Conservation (phyloP, 2,797 vertebrate genomes). For the Phylloscopus collybita region DNA sequence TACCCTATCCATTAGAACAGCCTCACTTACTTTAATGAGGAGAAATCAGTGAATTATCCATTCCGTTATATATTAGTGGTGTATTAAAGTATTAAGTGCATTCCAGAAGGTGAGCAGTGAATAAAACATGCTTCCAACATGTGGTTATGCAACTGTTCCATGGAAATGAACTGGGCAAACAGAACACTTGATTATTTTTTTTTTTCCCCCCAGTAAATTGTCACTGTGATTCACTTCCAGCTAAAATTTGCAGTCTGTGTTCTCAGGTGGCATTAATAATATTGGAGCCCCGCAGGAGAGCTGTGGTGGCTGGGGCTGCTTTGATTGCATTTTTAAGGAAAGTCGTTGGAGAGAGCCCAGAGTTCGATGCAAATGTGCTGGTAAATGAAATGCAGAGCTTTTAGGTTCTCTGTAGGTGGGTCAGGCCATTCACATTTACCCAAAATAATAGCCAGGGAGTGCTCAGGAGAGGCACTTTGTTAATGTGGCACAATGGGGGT, state of each 20-base stretch:
- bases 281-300: constrained; percentile 39
- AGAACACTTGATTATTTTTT: constrained; percentile 55
- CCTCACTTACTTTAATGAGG: background rate
- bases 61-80: constrained; percentile 1
- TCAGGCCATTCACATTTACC: background rate
- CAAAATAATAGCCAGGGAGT: background rate
- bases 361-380: constrained; percentile 24
- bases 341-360: background rate
- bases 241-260: constrained; percentile 58
- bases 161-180: constrained; percentile 59
- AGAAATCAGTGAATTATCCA: background rate
- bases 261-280: constrained; percentile 65
- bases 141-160: constrained; percentile 67
- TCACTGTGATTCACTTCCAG: constrained; percentile 55
- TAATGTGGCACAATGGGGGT: background rate
- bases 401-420: constrained; percentile 47
- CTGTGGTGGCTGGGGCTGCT: constrained; percentile 9
- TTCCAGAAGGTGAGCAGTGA: constrained; percentile 61
- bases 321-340: constrained; percentile 42
- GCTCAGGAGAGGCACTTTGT: background rate
- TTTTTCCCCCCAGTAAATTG: background rate
- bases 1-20: background rate
- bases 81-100: constrained; percentile 51
- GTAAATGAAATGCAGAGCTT: constrained; percentile 50
- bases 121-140: constrained; percentile 55